Evolutionary conservation across 2,113 vertebrate species (phyloP), one percentile per base, ranked within the genome.

Genomic region (Gavia stellata): DNA sequence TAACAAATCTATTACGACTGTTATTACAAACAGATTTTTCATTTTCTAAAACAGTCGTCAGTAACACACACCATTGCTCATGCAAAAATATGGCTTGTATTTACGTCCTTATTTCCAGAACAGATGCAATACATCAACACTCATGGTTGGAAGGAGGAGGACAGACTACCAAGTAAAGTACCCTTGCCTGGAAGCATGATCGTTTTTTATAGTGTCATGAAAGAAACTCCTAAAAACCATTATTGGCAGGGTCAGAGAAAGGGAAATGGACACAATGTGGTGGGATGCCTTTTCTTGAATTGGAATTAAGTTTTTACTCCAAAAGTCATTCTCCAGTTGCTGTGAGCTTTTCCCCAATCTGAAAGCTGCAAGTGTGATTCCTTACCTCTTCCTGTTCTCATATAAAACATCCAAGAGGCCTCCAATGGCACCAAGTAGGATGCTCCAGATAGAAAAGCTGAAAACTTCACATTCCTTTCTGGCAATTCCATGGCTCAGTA

Each of bases 21-120:
- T 82, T 88, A 94, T 82, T 95, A 88, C 67, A 95, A 92, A 73
- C 94, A 96, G 89, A 91, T 80, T 96, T 96, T 95, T 94, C 77
- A 97, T 96, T 92, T 96, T 97, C 73, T 80, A 31, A 87, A 91
- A 25, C 40, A 82, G 49, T 62, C 24, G 3, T 55, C 78, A 85
- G 55, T 82, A 96, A 92, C 49, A 92, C 49, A 91, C 29, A 2
- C n/a, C 74, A 80, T 10, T 82, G 58, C 86, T 92, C 70, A 79
- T 58, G 67, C 62, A 86, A 90, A 95, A 94, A 74, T 36, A 88
- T 49, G 68, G 70, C 53, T 82, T 80, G n/a, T 65, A 58, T 79
- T 97, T 94, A 82, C 0, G 0, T 53, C 81, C 62, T 81, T 79
- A 85, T 84, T 97, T 86, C 90, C 73, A 95, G 73, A 92, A 89